Evolutionary conservation across 2,888 invertebrate species (phyloP), one percentile per base, ranked within the genome.

Genomic region (Parnassius mnemosyne): DNA sequence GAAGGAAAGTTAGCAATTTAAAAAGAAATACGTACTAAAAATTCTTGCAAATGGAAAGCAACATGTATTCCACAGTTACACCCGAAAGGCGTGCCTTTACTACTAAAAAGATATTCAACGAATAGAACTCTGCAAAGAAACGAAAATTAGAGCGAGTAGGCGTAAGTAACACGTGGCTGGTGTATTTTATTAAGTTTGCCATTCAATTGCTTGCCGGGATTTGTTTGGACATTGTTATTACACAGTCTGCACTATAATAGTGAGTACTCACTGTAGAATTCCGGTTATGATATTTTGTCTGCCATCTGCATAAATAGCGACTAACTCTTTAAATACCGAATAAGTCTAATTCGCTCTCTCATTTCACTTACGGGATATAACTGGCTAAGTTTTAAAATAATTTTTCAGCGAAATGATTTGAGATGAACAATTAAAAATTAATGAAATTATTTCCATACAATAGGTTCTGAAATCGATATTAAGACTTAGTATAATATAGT

Each of bases 141-240:
- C 49, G 61, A 61, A 59, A 58, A 65, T 58, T 52, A 53, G 42
- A 58, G 11, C 57, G 54, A 53, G 64, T 66, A 65, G 67, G 64
- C 51, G 63, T 59, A 60, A 58, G 66, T 65, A 63, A 61, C 69
- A 69, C 65, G 68, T 65, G 64, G 64, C 57, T 57, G 59, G 64
- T 58, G 64, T 67, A 67, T 59, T 61, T 61, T 59, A 56, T 61
- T 55, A 58, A 63, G 59, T 59, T 62, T 59, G 49, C 43, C 53
- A 66, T 63, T 64, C 47, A 57, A 62, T 58, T 57, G 55, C 56
- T 49, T 44, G 49, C 47, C 34, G 11, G 46, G 42, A 34, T 52
- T 34, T 34, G 34, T 34, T 7, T 46, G 55, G 25, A 46, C 44
- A 60, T 63, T 50, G 44, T 11, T 42, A 25, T 41, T 55, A 16